Evolutionary conservation across 2,797 vertebrate genomes (phyloP), one percentile per base, ranked within the genome.

Genomic region (Aplochiton taeniatus): DNA sequence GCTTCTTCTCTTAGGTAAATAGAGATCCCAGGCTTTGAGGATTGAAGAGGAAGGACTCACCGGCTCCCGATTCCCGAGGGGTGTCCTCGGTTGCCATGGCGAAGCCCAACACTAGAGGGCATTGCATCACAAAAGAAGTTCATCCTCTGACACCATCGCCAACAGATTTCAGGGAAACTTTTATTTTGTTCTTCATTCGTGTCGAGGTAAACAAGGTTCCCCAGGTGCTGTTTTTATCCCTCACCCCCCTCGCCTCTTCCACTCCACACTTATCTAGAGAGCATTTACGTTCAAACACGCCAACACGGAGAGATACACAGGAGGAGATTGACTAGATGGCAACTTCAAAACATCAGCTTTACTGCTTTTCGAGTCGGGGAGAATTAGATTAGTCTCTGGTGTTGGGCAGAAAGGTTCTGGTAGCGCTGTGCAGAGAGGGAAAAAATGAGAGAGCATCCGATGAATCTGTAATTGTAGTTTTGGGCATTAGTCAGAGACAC

Each of bases 371-470:
- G 65, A 77, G 72, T 67, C 62, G n/a, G 45, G 78, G 65, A 52
- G 74, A 83, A 83, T 80, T 73, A 70, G 65, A 78, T 77, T 79
- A 78, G 66, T 54, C 65, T 69, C 73, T 74, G 72, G 68, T 70
- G 75, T 66, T 75, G 69, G 68, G 68, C 64, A 87, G 68, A 80
- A 63, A 62, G 46, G 41, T 12, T 42, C 16, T 75, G 52, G 66
- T 77, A 77, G 73, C 54, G 14, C 44, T 49, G 20, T 68, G 68
- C 63, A 41, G 44, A 46, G 65, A 70, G 12, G 61, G 49, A 20
- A 60, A 63, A 74, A 73, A 68, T 8, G 59, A 68, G 8, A 31
- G 31, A 31, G 59, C 52, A 76, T 80, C 73, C 43, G 48, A 65
- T 56, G 42, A 41, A 56, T 59, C 43, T 52, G 54, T 75, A 64